Evolutionary conservation across 2,888 invertebrate species (phyloP).

Genomic region (Lithosia quadra): DNA sequence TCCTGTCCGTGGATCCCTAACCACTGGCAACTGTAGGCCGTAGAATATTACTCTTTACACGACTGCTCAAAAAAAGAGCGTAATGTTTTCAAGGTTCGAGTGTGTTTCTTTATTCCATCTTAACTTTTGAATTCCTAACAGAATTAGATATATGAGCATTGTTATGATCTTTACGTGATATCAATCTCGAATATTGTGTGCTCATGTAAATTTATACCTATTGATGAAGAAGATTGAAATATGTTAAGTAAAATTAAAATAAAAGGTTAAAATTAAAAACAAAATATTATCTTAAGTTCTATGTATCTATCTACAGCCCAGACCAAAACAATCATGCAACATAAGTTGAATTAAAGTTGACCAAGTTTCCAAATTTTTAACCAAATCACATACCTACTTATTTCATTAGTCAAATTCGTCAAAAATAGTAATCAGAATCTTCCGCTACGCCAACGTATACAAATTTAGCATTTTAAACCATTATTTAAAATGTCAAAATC

Average conservation of each 20-base stretch:
- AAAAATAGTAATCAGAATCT: background rate
- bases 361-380: background rate
- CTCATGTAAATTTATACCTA: no score
- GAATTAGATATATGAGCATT: background rate
- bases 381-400: background rate
- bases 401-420: background rate
- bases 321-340: background rate
- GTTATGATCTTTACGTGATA: background rate
- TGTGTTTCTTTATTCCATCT: background rate
- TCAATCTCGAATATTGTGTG: no score
- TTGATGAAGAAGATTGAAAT: no score
- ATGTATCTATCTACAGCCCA: background rate
- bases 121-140: background rate
- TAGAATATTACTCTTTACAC: background rate
- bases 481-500: background rate
- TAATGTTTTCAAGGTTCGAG: background rate
- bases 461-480: constrained; percentile 4
- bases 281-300: background rate
- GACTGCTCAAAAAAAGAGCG: background rate
- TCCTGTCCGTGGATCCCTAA: constrained; percentile 19
- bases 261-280: no score
- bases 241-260: no score
- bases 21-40: background rate
- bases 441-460: constrained; percentile 3
- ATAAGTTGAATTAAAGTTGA: background rate